phyloP scores from a whole-genome alignment of 2,797 vertebrate genomes.

The Botia kubotai region DNA sequence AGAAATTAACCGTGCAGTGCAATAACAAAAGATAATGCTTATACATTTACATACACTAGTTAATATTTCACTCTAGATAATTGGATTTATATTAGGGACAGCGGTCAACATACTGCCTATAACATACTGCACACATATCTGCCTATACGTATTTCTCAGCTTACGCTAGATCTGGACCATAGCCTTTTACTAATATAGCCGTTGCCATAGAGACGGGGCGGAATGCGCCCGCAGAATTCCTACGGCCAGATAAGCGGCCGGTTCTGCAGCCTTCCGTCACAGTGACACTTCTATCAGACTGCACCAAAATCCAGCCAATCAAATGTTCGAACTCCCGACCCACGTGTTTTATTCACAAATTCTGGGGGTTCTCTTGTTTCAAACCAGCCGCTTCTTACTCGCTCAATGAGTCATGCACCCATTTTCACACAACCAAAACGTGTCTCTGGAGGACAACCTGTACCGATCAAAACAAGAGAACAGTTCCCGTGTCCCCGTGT shows the following conservation, averaged over 20 bases:
- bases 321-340: conserved; percentile 55
- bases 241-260: conserved; percentile 54
- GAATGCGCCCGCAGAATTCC: conserved; percentile 66
- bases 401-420: conserved; percentile 52
- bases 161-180: conserved; percentile 43
- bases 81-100: background rate
- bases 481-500: too few relatives aligned
- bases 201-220: conserved; percentile 62
- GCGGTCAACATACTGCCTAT: background rate
- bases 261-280: conserved; percentile 69
- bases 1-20: background rate
- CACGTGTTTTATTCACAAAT: conserved; percentile 78
- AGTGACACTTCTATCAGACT: conserved; percentile 79
- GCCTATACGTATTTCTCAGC: conserved; percentile 29
- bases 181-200: conserved; percentile 43
- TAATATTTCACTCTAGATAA: too few relatives aligned
- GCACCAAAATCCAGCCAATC: conserved; percentile 93
- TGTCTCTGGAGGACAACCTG: conserved; percentile 42
- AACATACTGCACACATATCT: background rate
- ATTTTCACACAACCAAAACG: conserved; percentile 26
- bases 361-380: conserved; percentile 62
- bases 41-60: background rate
- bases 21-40: background rate
- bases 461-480: conserved; percentile 31
- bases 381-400: conserved; percentile 55